Evolutionary conservation across 2,113 vertebrate genomes (phyloP), one percentile per base, ranked within the genome.

Genomic region (Bos indicus): DNA sequence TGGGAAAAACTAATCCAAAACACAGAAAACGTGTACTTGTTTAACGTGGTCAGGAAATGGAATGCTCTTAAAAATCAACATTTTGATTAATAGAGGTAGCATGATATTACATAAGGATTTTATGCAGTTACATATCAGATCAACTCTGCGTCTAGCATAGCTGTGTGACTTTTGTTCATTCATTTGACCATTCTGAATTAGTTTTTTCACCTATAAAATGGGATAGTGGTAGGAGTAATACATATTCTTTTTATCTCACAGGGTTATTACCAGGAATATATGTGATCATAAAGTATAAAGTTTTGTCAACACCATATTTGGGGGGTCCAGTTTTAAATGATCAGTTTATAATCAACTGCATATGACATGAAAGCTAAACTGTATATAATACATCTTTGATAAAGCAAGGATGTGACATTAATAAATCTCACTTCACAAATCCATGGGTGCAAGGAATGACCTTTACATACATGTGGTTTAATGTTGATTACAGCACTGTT

Each of bases 1-100:
- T 91, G 64, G 86, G 93, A 67, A 97, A 97, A 82, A 78, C 64
- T 40, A 80, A 96, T 88, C n/a, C 57, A 85, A 88, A 93, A 91
- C 40, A 71, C 51, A 91, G 90, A 93, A 95, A 91, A 86, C 16
- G 86, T 16, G 16, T 77, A 71, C 33, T 67, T 96, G 57, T 91
- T 15, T 97, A 85, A 91, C 23, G 19, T 52, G 74, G 36, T 87
- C 64, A 94, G 40, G 25, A 96, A 90, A 93, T 96, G 43, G 16
- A 93, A 94, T 43, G n/a, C 46, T 94, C 33, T 88, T 93, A 46
- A 71, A 95, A 89, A 86, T 95, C 33, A 95, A 77, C 23, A 82
- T 77, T 86, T 97, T 96, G 57, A 94, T 85, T 67, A 92, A 85
- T 46, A 91, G 71, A 91, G 17, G 81, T 60, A 87, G 13, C 43